Percentiles rank a stretch among this genome's conserved stretches.
Conservation (phyloP, 1,140 invertebrate species). For the Muscidifurax raptorellus region DNA sequence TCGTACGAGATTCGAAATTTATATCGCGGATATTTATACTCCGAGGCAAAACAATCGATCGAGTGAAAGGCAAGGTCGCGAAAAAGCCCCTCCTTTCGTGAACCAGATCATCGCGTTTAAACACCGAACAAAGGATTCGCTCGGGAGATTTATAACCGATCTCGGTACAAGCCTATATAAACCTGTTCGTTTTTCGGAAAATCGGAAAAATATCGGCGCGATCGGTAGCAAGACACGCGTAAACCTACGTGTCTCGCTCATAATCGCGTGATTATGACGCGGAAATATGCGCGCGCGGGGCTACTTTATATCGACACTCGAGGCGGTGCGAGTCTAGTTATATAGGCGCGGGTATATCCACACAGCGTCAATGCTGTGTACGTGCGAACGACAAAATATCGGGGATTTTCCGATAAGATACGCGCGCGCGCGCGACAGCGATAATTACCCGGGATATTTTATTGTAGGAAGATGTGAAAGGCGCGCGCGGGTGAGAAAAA, state of each 20-base stretch:
- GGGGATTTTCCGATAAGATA: background rate
- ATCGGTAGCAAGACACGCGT: background rate
- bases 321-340: background rate
- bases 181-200: slow-evolving; percentile 3
- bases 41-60: slow-evolving; percentile 2
- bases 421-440: too few relatives aligned
- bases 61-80: background rate
- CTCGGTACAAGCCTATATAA: background rate
- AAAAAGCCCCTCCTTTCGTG: background rate
- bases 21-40: slow-evolving; percentile 20
- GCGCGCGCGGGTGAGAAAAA: background rate
- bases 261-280: background rate
- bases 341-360: background rate
- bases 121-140: background rate
- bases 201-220: background rate
- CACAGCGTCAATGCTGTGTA: background rate
- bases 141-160: background rate
- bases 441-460: background rate
- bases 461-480: background rate
- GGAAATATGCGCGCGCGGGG: background rate
- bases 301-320: background rate
- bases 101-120: background rate
- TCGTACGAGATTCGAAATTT: too few relatives aligned
- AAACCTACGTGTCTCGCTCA: background rate
- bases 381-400: background rate